Evolutionary conservation across 2,797 vertebrate species (phyloP), one percentile per base, ranked within the genome.

Genomic region (Coendou prehensilis): DNA sequence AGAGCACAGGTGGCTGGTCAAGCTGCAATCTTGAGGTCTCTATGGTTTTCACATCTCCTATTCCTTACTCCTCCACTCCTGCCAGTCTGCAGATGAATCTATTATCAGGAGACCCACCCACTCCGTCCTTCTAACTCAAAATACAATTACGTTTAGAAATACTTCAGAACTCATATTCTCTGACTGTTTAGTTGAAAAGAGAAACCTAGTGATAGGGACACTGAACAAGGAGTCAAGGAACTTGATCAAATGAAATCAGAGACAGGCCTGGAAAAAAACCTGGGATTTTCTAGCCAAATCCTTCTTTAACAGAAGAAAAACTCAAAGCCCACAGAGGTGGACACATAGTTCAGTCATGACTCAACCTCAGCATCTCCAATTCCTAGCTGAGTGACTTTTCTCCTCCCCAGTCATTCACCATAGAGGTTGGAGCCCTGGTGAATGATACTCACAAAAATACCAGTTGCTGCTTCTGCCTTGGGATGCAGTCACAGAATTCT

Each of bases 401-500:
- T 94, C 56, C 47, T 84, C 56, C 28, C n/a, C 9, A 85, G 50
- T 15, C 79, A 57, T 81, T 86, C 33, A 83, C 69, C 47, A 69
- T 17, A 54, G 30, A 80, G 61, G 37, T 89, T 94, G 18, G 30
- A 10, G 4, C 47, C 76, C 57, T 92, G 54, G 63, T 50, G 5
- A 95, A 83, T 61, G 15, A 59, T 26, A 82, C 23, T 28, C 76
- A 89, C 47, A 71, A 85, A 87, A 79, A 89, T 10, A 87, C 22
- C 91, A 95, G 59, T 47, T 52, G 84, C 47, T 93, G n/a, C 20
- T 78, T 85, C 82, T 93, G 73, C 61, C 78, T n/a, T 76, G 41
- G 37, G 79, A 88, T 85, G 91, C 78, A 95, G 82, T 22, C 82
- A 47, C 54, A 57, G 79, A 92, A 57, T 87, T 90, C 82, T 93